A percentile compares a stretch with the other conserved stretches of the same genome.
Conservation (phyloP, 2,888 invertebrate species). For the Polydrusus tereticollis region DNA sequence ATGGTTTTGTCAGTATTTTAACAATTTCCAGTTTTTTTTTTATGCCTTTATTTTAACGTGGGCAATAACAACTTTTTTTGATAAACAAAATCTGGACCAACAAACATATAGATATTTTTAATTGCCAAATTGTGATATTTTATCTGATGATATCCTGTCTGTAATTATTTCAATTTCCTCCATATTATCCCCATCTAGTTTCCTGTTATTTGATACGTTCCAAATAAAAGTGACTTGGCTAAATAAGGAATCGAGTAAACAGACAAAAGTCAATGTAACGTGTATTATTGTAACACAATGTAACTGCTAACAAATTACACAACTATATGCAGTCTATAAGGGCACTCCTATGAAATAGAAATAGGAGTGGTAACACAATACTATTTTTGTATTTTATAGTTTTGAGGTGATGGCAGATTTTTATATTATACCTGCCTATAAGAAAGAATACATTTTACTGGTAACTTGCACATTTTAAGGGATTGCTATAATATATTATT, state of each 20-base stretch:
- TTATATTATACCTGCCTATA: neutral
- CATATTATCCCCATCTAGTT: slow-evolving; percentile 4
- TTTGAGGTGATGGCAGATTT: slow-evolving; percentile 4
- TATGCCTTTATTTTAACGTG: too few species aligned
- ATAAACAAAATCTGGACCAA: neutral
- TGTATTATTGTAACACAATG: slow-evolving; percentile 21
- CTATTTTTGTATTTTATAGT: slow-evolving; percentile 21
- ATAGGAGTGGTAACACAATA: slow-evolving; percentile 28
- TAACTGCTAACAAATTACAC: slow-evolving; percentile 29
- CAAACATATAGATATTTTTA: too few species aligned
- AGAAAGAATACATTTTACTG: neutral
- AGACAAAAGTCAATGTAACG: slow-evolving; percentile 22
- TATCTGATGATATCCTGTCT: too few species aligned
- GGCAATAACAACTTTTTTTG: too few species aligned
- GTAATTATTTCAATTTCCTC: slow-evolving; percentile 2
- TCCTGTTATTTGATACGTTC: slow-evolving; percentile 8
- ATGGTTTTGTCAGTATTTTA: too few species aligned
- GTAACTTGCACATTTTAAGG: too few species aligned
- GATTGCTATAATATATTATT: too few species aligned
- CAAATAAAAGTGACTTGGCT: slow-evolving; percentile 23
- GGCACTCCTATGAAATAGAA: slow-evolving; percentile 30
- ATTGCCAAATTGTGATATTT: too few species aligned
- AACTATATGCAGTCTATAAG: slow-evolving; percentile 15
- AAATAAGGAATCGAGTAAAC: slow-evolving; percentile 24
- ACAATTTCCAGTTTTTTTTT: too few species aligned